Percentiles rank a stretch among this genome's conserved stretches.
phyloP scores from a whole-genome alignment of 2,797 vertebrate genomes.

The Eulemur albifrons region DNA sequence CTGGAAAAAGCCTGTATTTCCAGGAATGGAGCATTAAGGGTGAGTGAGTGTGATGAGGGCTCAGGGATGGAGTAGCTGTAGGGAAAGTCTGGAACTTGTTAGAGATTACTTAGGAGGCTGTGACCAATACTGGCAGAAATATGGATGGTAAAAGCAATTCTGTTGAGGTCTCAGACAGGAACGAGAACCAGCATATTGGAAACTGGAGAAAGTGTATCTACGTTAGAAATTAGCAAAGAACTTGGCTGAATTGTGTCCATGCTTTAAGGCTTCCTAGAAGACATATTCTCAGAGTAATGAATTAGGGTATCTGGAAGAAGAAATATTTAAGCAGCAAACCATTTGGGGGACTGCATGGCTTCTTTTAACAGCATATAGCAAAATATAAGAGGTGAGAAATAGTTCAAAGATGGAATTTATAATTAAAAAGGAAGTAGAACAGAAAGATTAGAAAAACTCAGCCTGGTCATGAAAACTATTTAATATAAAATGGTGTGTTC shows the following conservation, averaged over 20 bases:
- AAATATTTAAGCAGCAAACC: background rate
- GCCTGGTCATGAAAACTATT: background rate
- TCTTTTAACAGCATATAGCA: background rate
- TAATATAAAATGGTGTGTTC: background rate
- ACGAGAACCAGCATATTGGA: background rate
- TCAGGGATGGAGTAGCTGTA: background rate
- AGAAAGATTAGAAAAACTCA: background rate
- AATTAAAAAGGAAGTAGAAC: background rate
- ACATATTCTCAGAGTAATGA: background rate
- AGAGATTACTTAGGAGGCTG: background rate
- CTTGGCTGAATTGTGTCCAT: background rate
- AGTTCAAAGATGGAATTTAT: background rate
- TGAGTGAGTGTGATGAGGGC: background rate
- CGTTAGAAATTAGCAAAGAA: background rate
- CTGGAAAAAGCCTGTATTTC: background rate
- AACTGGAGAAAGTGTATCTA: background rate
- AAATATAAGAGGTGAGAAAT: background rate
- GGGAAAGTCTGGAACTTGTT: background rate
- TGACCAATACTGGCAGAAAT: background rate
- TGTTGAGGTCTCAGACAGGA: background rate
- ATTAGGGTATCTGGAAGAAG: background rate
- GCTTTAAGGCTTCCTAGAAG: background rate
- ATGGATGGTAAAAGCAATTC: background rate
- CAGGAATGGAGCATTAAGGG: background rate
- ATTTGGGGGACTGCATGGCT: background rate